Conservation (phyloP, 1,140 invertebrate genomes). For the Atta texana region DNA sequence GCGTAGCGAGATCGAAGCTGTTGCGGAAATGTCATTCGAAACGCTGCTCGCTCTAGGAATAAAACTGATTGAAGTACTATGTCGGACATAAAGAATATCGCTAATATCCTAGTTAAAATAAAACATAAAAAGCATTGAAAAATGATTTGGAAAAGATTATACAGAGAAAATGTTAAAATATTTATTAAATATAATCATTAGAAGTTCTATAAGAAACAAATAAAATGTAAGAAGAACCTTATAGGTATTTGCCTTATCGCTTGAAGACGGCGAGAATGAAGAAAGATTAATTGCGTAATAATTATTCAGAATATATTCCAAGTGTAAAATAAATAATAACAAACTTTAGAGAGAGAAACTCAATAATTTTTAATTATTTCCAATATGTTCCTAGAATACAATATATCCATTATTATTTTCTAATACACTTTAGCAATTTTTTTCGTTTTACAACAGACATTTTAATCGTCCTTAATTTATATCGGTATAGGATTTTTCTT, state of each 20-base stretch:
- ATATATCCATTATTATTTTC: neutral
- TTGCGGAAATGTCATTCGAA: conserved; percentile 6
- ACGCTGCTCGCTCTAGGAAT: neutral
- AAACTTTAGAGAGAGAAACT: neutral
- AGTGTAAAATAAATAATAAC: neutral
- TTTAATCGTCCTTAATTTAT: conserved; percentile 25
- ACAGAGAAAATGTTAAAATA: no score
- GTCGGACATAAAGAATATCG: neutral
- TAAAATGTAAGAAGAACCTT: neutral
- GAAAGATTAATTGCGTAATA: neutral
- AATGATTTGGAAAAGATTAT: neutral
- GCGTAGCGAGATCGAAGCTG: conserved; percentile 5
- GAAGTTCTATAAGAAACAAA: neutral
- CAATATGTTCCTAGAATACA: neutral
- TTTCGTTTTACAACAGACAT: neutral
- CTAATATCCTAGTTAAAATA: neutral
- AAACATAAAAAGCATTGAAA: neutral
- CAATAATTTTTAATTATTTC: neutral
- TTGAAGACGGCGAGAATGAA: neutral
- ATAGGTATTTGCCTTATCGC: neutral
- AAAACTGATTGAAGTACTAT: neutral
- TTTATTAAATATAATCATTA: neutral
- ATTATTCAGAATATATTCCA: neutral
- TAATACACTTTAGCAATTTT: neutral
- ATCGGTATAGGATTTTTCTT: conserved; percentile 1